Conservation (phyloP, 1,140 invertebrate genomes). For the Streblospio benedicti region DNA sequence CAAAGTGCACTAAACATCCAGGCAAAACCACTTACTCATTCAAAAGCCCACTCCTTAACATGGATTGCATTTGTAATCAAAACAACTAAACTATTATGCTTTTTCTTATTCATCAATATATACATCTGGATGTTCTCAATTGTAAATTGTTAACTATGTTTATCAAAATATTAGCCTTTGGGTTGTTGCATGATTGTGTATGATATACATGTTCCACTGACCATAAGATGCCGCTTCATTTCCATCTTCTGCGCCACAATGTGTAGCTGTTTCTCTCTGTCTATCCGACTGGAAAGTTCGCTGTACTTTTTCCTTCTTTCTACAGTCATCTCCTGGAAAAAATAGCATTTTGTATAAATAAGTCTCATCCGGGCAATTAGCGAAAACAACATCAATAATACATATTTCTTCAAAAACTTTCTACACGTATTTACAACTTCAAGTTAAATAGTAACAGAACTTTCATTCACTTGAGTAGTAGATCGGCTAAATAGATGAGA, state of each 20-base stretch:
- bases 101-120: too few species aligned
- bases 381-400: neutral
- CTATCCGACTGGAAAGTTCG: conserved; percentile 70
- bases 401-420: neutral
- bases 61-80: too few species aligned
- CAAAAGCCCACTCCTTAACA: too few species aligned
- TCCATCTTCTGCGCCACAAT: conserved; percentile 77
- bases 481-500: neutral
- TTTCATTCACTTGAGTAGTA: too few species aligned
- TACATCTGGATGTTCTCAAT: too few species aligned
- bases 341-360: conserved; percentile 9
- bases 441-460: neutral
- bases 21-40: too few species aligned
- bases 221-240: conserved; percentile 62
- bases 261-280: conserved; percentile 69
- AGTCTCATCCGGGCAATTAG: neutral
- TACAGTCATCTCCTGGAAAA: conserved; percentile 51
- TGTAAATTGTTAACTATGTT: too few species aligned
- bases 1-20: too few species aligned
- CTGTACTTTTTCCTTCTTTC: conserved; percentile 61
- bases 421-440: neutral
- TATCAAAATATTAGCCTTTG: too few species aligned
- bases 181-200: too few species aligned
- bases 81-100: too few species aligned
- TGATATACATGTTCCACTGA: too few species aligned